Conservation (phyloP, 2,113 vertebrate species). For the Centropristis striata region DNA sequence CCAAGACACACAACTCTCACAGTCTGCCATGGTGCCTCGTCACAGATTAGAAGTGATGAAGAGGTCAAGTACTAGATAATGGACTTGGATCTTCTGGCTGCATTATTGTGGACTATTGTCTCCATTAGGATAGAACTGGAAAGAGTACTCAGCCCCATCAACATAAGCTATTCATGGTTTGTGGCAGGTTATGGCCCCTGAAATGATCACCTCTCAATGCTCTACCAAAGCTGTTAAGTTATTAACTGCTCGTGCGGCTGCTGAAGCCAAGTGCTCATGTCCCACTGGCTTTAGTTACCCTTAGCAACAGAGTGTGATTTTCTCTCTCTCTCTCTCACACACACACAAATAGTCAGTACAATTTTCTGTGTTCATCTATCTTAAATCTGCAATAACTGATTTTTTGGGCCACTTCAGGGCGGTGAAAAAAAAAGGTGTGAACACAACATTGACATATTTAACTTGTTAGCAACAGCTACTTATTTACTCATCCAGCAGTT, state of each 20-base stretch:
- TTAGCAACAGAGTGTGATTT: conserved; percentile 51
- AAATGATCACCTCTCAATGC: conserved; percentile 54
- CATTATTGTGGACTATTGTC: conserved; percentile 50
- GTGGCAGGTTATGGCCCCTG: conserved; percentile 56
- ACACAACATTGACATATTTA: neutral
- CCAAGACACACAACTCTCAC: conserved; percentile 41
- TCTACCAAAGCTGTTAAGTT: conserved; percentile 50
- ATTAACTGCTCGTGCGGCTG: conserved; percentile 41
- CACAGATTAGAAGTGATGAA: conserved; percentile 44
- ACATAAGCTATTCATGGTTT: conserved; percentile 41
- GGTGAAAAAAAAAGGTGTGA: neutral
- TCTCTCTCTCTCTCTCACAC: conserved; percentile 46
- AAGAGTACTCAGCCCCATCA: conserved; percentile 34
- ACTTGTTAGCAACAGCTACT: neutral
- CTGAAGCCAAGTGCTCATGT: conserved; percentile 49
- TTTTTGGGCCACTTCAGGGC: neutral
- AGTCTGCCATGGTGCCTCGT: conserved; percentile 30
- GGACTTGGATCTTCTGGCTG: conserved; percentile 39
- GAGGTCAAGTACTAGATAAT: conserved; percentile 61
- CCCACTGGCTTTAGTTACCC: conserved; percentile 53
- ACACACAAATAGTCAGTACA: neutral
- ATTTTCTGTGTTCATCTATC: neutral
- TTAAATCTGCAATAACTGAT: neutral
- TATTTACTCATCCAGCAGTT: neutral
- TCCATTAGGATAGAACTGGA: conserved; percentile 38